phyloP scores from a whole-genome alignment of 2,888 invertebrate species.

The Drosophila dives region DNA sequence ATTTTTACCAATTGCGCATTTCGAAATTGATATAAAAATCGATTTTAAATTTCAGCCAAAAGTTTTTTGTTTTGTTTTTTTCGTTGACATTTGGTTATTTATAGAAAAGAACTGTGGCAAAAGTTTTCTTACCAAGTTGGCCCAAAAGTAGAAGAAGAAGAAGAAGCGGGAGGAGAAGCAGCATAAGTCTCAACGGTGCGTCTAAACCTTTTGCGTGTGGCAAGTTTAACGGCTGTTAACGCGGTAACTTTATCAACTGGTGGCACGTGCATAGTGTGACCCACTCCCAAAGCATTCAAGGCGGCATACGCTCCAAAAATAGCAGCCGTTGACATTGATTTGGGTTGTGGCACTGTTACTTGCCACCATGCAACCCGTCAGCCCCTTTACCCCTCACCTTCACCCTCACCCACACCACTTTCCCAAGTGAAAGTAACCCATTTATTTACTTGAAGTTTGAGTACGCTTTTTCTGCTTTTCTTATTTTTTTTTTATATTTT shows the following conservation, averaged over 20 bases:
- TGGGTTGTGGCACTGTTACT: slow-evolving; percentile 52
- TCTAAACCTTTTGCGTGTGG: slow-evolving; percentile 64
- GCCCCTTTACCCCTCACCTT: not conserved
- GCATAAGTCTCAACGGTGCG: slow-evolving; percentile 59
- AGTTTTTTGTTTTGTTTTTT: not conserved
- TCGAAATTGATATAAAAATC: not conserved
- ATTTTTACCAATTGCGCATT: not conserved
- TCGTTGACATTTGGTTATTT: slow-evolving; percentile 67
- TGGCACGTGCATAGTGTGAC: slow-evolving; percentile 54
- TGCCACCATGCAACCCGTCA: not conserved
- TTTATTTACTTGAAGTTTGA: slow-evolving; percentile 73
- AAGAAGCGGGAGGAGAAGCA: not conserved
- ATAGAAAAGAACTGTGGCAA: slow-evolving; percentile 50
- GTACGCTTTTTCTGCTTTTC: slow-evolving; percentile 19
- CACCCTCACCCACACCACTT: not conserved
- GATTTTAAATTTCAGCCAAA: not conserved
- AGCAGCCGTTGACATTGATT: slow-evolving; percentile 73
- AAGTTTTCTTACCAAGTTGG: slow-evolving; percentile 45
- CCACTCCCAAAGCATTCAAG: slow-evolving; percentile 10
- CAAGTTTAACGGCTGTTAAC: slow-evolving; percentile 76
- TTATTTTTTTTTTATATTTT: not conserved
- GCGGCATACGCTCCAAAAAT: slow-evolving; percentile 18
- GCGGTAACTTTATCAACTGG: slow-evolving; percentile 70
- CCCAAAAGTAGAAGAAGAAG: slow-evolving; percentile 1
- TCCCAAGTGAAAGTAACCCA: slow-evolving; percentile 66